A percentile compares a stretch with the other conserved stretches of the same genome.
Evolutionary conservation across 92 coral and sea anemone species (phyloP).

Genomic region (Umimayanthus chanpuru): DNA sequence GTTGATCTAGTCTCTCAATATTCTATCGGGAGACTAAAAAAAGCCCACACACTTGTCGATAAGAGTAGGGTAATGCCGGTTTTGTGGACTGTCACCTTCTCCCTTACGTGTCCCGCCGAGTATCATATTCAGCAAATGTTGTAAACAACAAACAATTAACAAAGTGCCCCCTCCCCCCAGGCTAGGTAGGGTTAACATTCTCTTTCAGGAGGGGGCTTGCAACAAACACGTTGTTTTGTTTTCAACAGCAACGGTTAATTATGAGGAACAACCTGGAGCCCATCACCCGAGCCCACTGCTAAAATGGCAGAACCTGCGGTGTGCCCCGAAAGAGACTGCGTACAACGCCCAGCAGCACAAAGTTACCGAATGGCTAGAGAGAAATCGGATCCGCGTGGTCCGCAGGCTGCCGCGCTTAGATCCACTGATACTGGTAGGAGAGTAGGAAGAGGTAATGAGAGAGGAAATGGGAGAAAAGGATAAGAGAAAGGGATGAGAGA

Average conservation of each 20-base stretch:
- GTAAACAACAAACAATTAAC: too few species aligned
- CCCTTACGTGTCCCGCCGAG: too few species aligned
- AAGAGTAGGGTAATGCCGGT: too few species aligned
- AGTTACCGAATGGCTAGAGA: constrained; percentile 87
- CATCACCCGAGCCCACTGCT: constrained; percentile 58
- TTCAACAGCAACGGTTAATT: constrained; percentile 25
- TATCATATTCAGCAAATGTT: too few species aligned
- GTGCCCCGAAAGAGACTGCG: constrained; percentile 42
- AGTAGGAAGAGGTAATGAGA: neutral
- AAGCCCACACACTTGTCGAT: too few species aligned
- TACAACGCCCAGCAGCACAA: constrained; percentile 56
- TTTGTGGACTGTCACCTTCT: too few species aligned
- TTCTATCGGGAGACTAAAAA: too few species aligned
- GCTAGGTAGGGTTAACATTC: neutral
- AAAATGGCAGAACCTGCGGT: constrained; percentile 74
- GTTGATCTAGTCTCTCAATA: too few species aligned
- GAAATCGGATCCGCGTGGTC: constrained; percentile 69
- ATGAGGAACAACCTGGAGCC: constrained; percentile 23
- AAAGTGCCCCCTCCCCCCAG: too few species aligned
- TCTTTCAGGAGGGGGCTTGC: neutral
- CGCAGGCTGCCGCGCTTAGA: constrained; percentile 82
- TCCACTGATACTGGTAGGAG: constrained; percentile 79
- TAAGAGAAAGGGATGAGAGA: neutral
- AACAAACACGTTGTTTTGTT: neutral
- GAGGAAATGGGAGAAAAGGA: neutral